These are phyloP conservation scores for Falco rusticolus DNA, from an alignment of 2,797 vertebrate species.

Conservation along the genomic window DNA sequence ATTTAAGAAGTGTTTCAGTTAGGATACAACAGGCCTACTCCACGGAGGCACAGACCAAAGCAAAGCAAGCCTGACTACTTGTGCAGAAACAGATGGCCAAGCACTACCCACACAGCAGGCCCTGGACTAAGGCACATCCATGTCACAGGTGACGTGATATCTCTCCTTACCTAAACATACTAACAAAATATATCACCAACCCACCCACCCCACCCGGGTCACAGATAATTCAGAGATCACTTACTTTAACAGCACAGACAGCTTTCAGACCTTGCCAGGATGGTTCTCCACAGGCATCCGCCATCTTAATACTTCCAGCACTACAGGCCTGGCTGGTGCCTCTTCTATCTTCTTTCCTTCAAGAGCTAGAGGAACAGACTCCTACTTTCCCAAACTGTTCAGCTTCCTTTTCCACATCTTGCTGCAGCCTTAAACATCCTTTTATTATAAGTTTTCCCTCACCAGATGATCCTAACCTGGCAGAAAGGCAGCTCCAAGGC, in stretches of 20 bases:
- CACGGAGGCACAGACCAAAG: background rate
- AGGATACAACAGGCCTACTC: background rate
- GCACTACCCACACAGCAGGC: accelerated
- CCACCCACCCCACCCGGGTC: too few species aligned
- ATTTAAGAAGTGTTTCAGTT: background rate
- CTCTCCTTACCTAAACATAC: background rate
- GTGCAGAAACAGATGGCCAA: background rate
- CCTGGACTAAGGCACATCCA: background rate
- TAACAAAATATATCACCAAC: background rate
- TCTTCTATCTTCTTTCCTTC: background rate
- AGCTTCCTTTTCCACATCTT: background rate
- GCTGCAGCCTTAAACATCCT: background rate
- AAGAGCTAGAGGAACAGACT: background rate
- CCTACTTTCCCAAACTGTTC: background rate
- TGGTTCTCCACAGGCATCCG: background rate
- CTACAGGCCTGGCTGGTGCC: accelerated
- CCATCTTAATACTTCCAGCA: background rate
- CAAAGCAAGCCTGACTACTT: background rate
- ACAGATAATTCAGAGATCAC: background rate
- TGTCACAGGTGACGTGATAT: background rate
- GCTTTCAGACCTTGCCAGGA: background rate
- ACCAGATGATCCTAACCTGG: background rate
- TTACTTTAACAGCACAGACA: background rate
- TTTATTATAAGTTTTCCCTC: background rate
- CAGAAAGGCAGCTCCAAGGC: background rate